Percentiles rank a stretch among this genome's conserved stretches.
These are phyloP conservation scores for Camponotus pennsylvanicus DNA, from an alignment of 1,140 invertebrate genomes.

Conservation along the genomic window DNA sequence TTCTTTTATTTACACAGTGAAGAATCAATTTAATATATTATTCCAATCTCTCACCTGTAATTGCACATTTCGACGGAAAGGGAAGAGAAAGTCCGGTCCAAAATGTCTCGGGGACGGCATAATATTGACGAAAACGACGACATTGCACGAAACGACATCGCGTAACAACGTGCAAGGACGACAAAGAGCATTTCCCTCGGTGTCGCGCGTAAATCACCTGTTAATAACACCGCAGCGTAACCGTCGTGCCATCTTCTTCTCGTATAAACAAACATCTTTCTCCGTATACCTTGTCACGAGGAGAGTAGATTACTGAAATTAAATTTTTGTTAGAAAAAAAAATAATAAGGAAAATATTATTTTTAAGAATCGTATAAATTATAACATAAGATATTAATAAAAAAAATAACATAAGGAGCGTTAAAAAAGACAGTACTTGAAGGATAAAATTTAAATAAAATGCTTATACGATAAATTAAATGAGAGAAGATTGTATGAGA, in stretches of 20 bases:
- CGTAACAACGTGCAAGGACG: background rate
- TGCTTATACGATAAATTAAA: no score
- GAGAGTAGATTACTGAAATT: no score
- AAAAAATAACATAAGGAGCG: no score
- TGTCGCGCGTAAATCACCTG: background rate
- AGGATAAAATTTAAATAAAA: no score
- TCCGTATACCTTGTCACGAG: background rate
- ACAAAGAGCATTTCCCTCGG: background rate
- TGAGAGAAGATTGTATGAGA: no score
- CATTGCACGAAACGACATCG: background rate
- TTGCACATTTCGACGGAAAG: background rate
- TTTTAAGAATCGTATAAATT: no score
- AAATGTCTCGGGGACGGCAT: background rate
- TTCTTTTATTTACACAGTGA: background rate
- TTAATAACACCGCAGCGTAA: background rate
- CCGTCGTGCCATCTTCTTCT: background rate
- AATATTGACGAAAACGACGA: conserved; percentile 10
- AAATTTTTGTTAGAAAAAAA: no score
- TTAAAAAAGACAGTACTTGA: no score
- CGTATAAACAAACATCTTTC: background rate
- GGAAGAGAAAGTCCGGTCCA: conserved; percentile 21
- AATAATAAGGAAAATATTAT: no score
- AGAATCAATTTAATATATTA: background rate
- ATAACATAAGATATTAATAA: no score
- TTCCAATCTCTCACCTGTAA: conserved; percentile 17